Percentiles rank a stretch among this genome's conserved stretches.
These are phyloP conservation scores for Esox niger DNA, from an alignment of 2,113 vertebrate species.

Conservation along the genomic window DNA sequence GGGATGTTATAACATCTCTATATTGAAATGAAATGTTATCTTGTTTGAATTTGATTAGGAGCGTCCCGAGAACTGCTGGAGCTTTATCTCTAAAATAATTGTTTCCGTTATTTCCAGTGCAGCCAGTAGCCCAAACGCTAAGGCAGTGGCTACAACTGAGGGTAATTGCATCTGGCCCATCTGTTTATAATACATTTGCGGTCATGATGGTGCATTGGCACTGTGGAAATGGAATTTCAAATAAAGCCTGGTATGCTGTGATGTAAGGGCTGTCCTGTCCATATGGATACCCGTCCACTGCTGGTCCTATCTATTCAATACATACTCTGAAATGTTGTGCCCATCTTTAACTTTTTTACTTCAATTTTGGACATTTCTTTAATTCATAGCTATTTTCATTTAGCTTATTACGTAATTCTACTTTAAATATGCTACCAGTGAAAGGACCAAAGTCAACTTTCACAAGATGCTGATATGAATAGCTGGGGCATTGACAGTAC, in stretches of 20 bases:
- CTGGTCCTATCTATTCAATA: no score
- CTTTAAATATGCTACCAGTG: not conserved
- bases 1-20: not conserved
- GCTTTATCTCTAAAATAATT: constrained; percentile 4
- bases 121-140: constrained; percentile 1
- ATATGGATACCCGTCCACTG: not conserved
- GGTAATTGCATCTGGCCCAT: constrained; percentile 24
- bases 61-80: not conserved
- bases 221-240: constrained; percentile 38
- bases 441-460: not conserved
- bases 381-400: not conserved
- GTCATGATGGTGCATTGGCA: constrained; percentile 18
- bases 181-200: constrained; percentile 29
- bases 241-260: constrained; percentile 30
- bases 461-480: constrained; percentile 1
- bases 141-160: not conserved
- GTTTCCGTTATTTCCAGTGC: constrained; percentile 19
- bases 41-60: not conserved
- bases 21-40: not conserved
- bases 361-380: no score
- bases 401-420: not conserved
- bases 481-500: not conserved
- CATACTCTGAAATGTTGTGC: no score
- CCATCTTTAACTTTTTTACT: no score
- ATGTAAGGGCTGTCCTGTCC: constrained; percentile 25